Conservation (phyloP, 2,113 vertebrate genomes). For the Melozone crissalis region DNA sequence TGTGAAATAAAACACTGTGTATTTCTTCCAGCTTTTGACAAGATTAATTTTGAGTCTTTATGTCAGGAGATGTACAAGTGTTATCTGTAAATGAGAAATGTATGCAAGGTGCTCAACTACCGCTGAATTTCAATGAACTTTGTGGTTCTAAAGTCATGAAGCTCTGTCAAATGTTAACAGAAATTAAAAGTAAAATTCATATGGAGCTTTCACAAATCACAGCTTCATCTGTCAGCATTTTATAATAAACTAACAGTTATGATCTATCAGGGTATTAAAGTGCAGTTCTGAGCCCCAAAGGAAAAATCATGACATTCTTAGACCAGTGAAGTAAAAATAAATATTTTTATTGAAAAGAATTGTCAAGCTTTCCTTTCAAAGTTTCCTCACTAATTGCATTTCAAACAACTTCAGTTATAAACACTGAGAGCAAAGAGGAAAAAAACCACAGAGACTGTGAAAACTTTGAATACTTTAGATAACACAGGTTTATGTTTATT, state of each 20-base stretch:
- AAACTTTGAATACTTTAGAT: slow-evolving; percentile 57
- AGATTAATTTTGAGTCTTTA: slow-evolving; percentile 68
- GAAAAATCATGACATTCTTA: slow-evolving; percentile 66
- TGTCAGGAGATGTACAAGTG: slow-evolving; percentile 71
- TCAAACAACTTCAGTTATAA: slow-evolving; percentile 38
- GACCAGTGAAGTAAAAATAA: slow-evolving; percentile 62
- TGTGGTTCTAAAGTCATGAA: slow-evolving; percentile 67
- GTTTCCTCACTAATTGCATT: slow-evolving; percentile 66
- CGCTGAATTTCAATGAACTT: slow-evolving; percentile 76
- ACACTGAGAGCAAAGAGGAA: slow-evolving; percentile 25
- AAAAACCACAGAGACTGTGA: slow-evolving; percentile 1
- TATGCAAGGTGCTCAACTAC: slow-evolving; percentile 47
- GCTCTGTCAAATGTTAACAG: slow-evolving; percentile 76
- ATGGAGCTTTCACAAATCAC: slow-evolving; percentile 71
- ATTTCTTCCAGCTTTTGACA: slow-evolving; percentile 41
- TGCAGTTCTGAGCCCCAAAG: slow-evolving; percentile 36
- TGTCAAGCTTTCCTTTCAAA: slow-evolving; percentile 65
- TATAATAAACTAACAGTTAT: slow-evolving; percentile 70
- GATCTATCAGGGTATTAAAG: slow-evolving; percentile 65
- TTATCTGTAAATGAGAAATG: slow-evolving; percentile 71
- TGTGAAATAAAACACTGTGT: slow-evolving; percentile 59
- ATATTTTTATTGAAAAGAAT: slow-evolving; percentile 67
- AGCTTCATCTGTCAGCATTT: slow-evolving; percentile 72
- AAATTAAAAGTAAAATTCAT: slow-evolving; percentile 76
- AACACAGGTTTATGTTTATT: slow-evolving; percentile 54